Evolutionary conservation across 2,888 invertebrate genomes (phyloP).

Genomic region (Apotomis capreana): DNA sequence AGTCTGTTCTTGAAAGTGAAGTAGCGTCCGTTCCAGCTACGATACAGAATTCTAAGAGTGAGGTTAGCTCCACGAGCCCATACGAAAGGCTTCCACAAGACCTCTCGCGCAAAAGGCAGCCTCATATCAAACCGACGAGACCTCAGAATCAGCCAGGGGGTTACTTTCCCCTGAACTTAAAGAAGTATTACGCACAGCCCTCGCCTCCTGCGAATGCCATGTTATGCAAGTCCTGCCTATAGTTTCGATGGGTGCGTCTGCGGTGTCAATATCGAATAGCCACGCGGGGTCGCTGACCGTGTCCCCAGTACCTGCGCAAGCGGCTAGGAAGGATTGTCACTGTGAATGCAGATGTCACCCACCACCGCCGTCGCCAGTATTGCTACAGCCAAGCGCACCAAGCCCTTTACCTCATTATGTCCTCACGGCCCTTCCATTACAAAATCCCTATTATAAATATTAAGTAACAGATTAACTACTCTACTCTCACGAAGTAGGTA

Average conservation of each 20-base stretch:
- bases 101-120: conserved; percentile 47
- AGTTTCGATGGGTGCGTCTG: conserved; percentile 48
- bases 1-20: neutral
- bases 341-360: conserved; percentile 65
- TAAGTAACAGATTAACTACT: conserved; percentile 6
- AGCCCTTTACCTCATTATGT: conserved; percentile 57
- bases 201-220: conserved; percentile 53
- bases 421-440: conserved; percentile 56
- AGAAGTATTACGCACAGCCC: conserved; percentile 56
- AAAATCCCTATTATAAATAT: conserved; percentile 48
- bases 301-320: conserved; percentile 41
- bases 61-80: conserved; percentile 29
- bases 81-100: conserved; percentile 52
- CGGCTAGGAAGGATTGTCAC: conserved; percentile 43
- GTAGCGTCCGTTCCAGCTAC: neutral
- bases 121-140: conserved; percentile 14
- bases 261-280: conserved; percentile 42
- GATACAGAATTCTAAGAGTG: conserved; percentile 5
- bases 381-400: conserved; percentile 45
- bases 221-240: conserved; percentile 57
- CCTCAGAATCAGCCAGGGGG: conserved; percentile 19
- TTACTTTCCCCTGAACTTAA: conserved; percentile 49
- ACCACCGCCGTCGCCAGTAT: conserved; percentile 39
- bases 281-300: conserved; percentile 40
- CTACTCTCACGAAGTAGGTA: no score